Conservation (phyloP, 1,140 invertebrate species). For the Drosophila kanapiae region DNA sequence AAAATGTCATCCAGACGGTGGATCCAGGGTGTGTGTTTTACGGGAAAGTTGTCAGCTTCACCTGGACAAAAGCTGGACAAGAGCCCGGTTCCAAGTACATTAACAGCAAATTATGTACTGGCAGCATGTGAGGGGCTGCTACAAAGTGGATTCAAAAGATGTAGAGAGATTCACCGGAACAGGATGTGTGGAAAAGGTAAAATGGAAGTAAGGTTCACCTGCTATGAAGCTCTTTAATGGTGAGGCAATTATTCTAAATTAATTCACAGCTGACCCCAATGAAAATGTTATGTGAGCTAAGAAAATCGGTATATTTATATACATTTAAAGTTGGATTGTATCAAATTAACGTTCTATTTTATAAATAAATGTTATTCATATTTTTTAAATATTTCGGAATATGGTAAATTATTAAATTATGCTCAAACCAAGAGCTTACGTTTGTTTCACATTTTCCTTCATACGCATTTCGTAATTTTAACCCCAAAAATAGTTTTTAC, state of each 20-base stretch:
- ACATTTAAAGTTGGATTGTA: background rate
- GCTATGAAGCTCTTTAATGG: background rate
- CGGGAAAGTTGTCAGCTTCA: conserved; percentile 47
- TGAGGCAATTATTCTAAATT: conserved; percentile 2
- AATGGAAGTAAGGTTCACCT: background rate
- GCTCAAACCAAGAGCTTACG: background rate
- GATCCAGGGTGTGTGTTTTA: conserved; percentile 3
- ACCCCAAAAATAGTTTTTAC: accelerated
- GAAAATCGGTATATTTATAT: background rate
- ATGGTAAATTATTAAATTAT: background rate
- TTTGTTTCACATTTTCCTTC: background rate
- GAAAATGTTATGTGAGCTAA: no score
- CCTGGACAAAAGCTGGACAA: conserved; percentile 54
- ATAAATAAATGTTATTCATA: no score
- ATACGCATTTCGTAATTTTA: background rate
- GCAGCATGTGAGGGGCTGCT: conserved; percentile 28
- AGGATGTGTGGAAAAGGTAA: background rate
- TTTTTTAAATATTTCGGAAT: no score
- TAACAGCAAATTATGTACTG: conserved; percentile 79
- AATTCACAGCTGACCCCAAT: background rate
- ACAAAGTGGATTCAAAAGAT: conserved; percentile 16
- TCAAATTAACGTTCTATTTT: background rate
- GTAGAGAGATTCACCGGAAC: background rate
- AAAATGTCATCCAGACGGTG: conserved; percentile 67
- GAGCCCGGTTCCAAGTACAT: conserved; percentile 56